Evolutionary conservation across 2,888 invertebrate genomes (phyloP), one percentile per base, ranked within the genome.

Genomic region (Chydorus sphaericus): DNA sequence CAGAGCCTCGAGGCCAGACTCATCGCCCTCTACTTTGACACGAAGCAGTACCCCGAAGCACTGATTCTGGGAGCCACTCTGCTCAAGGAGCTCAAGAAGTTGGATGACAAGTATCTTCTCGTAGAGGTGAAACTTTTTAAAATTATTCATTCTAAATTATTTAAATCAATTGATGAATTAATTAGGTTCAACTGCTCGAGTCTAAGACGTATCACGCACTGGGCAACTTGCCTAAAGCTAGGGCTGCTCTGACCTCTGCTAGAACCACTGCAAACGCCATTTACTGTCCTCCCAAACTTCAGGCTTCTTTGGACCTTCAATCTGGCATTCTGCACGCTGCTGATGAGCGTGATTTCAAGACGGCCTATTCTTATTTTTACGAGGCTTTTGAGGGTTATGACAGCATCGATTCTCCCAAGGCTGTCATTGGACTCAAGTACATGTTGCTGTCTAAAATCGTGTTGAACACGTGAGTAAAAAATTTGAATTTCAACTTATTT

Each of bases 251-350:
- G 50, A 98, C 97, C 14, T 96, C 96, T 38, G 98, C 94, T 4
- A 79, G 98, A 65, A 98, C 98, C n/a, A 99, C 98, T 50, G 98
- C 98, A 7, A 99, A 99, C 73, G 91, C 96, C 11, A 97, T 99
- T 65, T 99, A 99, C 71, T 96, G 97, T 71, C 94, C 97, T 60
- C 97, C 98, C 0, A 92, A 93, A 74, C 85, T 97, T 77, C 98
- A 98, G 73, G 94, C 96, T 8, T 87, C 94, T 10, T 76, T 99
- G 37, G 98, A 99, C 72, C 75, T 96, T 62, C 96, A 97, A 69
- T 96, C 97, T 5, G 96, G 77, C 55, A 93, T 99, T 63, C 75
- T 99, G 57, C 98, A 99, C 73, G 98, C 98, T 10, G 97, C 97
- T n/a, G 98, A 98, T 69, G 98, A 98, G 71, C 84, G 90, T 64